phyloP scores from a whole-genome alignment of 2,113 vertebrate genomes.

The Leuciscus idus region DNA sequence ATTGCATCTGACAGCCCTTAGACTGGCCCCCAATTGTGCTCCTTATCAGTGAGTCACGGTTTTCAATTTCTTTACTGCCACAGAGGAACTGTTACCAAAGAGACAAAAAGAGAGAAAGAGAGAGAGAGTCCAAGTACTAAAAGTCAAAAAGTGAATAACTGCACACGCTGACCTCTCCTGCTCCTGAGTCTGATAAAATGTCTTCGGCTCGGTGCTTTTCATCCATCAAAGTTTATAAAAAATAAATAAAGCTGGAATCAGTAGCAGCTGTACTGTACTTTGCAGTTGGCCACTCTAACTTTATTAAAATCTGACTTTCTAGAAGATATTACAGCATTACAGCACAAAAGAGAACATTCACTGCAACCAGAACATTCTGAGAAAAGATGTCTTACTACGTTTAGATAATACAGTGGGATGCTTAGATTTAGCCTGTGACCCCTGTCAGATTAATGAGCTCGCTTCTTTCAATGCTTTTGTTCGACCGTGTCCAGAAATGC shows the following conservation, averaged over 20 bases:
- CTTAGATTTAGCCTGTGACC: constrained; percentile 62
- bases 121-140: constrained; percentile 39
- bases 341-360: constrained; percentile 33
- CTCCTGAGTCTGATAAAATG: constrained; percentile 63
- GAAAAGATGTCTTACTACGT: constrained; percentile 52
- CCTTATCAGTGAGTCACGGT: constrained; percentile 54
- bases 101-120: constrained; percentile 12
- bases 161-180: constrained; percentile 59
- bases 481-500: constrained; percentile 56
- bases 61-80: constrained; percentile 24
- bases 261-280: not conserved
- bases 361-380: not conserved
- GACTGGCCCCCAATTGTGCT: constrained; percentile 51
- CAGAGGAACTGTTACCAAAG: constrained; percentile 33
- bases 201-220: constrained; percentile 64
- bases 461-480: constrained; percentile 59
- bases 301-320: constrained; percentile 56
- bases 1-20: constrained; percentile 51
- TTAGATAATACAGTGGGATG: constrained; percentile 51
- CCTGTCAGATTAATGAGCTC: constrained; percentile 63
- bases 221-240: constrained; percentile 68
- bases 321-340: constrained; percentile 50
- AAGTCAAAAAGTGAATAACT: constrained; percentile 53
- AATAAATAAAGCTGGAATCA: not conserved
- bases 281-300: constrained; percentile 25